Base-by-base conservation (phyloP, 2,113 vertebrate species). In the Chiloscyllium plagiosum region DNA sequence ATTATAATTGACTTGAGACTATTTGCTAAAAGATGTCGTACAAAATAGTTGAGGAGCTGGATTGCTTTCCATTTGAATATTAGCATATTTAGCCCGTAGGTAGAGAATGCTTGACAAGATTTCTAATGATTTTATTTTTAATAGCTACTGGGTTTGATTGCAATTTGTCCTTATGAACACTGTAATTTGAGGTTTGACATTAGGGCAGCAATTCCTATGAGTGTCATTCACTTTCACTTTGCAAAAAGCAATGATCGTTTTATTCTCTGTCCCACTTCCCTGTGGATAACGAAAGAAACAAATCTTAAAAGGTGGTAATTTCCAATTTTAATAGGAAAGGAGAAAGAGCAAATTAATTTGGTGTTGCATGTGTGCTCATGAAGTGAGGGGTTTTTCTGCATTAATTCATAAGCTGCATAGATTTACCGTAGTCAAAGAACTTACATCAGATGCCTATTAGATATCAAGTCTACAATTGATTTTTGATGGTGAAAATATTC, bases 61-160 rank as follows among this genome's bases (percentile, higher is more conserved):
- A 83, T 19, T 65, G 87, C 56, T 92, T 92, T 19, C 20, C 37
- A 47, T 83, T 83, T 42, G 29, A 65, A 92, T 2, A 92, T 92
- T 90, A 90, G 87, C 87, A 90, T 90, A 61, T 65, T 92, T 92
- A 61, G 87, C 52, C 87, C 15, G 13, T n/a, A 92, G 87, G 52
- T 65, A 29, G 52, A 92, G 61, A 92, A 92, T 92, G 56, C 56
- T 92, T 92, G 87, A 92, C 87, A 92, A 92, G 87, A 65, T 33
- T 65, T 17, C 87, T 83, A 83, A 83, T 83, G 78, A 83, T 83
- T 83, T 83, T 83, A 61, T 90, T 92, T 90, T 61, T 61, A 90
- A 92, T 56, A 61, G 87, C 56, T 19, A 2, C 15, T 33, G 29
- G 52, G 61, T 92, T 92, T 65, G 87, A 65, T 61, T n/a, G 33